Percentiles rank a stretch among this genome's conserved stretches.
Conservation (phyloP, 1,140 invertebrate species). For the Cydia splendana region DNA sequence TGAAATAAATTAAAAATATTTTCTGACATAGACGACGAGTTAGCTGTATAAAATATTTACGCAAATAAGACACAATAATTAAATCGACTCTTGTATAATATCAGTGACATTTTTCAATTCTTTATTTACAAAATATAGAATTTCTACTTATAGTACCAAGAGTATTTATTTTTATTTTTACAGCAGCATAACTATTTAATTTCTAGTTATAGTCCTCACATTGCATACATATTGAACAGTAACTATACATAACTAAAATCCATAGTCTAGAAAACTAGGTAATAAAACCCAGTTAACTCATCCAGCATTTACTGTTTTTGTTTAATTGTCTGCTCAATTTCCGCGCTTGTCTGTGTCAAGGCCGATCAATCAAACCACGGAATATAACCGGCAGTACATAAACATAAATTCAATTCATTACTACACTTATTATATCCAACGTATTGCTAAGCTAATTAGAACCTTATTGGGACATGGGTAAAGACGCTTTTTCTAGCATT, state of each 20-base stretch:
- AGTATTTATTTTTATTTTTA: too few species aligned
- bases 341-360: constrained; percentile 22
- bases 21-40: too few species aligned
- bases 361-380: constrained; percentile 19
- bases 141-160: too few species aligned
- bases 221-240: too few species aligned
- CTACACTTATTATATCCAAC: background rate
- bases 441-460: background rate
- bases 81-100: too few species aligned
- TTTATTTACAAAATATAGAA: too few species aligned
- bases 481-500: background rate
- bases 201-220: too few species aligned
- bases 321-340: constrained; percentile 9
- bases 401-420: constrained; percentile 1
- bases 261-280: background rate
- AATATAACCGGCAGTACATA: constrained; percentile 3
- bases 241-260: background rate
- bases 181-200: too few species aligned
- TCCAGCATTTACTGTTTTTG: background rate
- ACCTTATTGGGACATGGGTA: background rate
- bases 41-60: too few species aligned
- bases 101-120: too few species aligned
- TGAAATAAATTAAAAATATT: too few species aligned
- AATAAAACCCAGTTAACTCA: background rate
- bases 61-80: too few species aligned